A percentile compares a stretch with the other conserved stretches of the same genome.
Evolutionary conservation across 2,113 vertebrate genomes (phyloP).

Genomic region (Hylia prasina): DNA sequence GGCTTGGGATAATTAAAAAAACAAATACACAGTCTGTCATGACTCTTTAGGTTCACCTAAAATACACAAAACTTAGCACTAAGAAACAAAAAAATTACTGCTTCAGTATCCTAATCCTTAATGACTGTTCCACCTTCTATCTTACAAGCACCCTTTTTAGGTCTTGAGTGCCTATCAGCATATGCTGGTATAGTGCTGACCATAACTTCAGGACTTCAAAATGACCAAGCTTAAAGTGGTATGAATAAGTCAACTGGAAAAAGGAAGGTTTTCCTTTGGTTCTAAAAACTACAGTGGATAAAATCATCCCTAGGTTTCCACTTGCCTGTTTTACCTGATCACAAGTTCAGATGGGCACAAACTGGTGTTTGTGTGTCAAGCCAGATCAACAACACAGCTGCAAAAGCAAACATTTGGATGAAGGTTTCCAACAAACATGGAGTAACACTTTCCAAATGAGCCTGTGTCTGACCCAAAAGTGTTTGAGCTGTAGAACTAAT

Average conservation of each 20-base stretch:
- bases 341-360: not conserved
- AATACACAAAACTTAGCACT: not conserved
- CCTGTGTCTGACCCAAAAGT: not conserved
- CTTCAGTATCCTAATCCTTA: not conserved
- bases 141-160: not conserved
- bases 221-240: not conserved
- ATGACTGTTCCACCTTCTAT: not conserved
- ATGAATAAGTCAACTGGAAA: not conserved
- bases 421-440: not conserved
- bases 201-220: not conserved
- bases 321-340: not conserved
- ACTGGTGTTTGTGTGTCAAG: not conserved
- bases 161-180: not conserved
- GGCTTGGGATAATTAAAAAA: not conserved
- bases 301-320: not conserved
- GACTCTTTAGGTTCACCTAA: not conserved
- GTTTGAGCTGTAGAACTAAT: not conserved
- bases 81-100: not conserved
- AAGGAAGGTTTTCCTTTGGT: not conserved
- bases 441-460: not conserved
- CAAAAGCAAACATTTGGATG: not conserved
- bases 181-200: not conserved
- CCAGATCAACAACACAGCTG: not conserved
- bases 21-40: fast-evolving
- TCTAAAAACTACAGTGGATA: not conserved